Percentiles rank a stretch among this genome's conserved stretches.
These are phyloP conservation scores for Lasioglossum villosulum DNA, from an alignment of 2,888 invertebrate species.

Conservation along the genomic window DNA sequence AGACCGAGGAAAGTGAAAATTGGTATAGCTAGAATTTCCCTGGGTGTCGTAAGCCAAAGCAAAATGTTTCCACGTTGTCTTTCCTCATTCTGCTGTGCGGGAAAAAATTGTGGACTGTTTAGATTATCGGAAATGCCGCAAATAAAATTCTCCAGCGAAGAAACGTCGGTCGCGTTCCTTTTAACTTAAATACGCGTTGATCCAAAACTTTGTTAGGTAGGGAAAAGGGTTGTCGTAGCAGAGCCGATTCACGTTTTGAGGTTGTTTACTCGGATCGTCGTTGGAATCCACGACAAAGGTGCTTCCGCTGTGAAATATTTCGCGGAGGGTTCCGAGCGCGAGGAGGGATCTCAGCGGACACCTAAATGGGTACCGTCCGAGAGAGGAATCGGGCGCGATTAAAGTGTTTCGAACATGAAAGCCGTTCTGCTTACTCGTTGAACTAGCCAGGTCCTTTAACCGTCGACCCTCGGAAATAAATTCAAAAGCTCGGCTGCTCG, in stretches of 20 bases:
- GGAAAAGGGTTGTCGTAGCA: neutral
- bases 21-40: neutral
- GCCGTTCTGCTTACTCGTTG: neutral
- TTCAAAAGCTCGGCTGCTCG: constrained; percentile 14
- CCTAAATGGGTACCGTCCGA: constrained; percentile 30
- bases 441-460: constrained; percentile 39
- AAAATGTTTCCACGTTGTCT: neutral
- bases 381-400: constrained; percentile 43
- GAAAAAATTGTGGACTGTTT: neutral
- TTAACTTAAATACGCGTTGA: neutral
- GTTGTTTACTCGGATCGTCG: neutral
- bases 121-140: neutral
- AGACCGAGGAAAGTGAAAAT: constrained; percentile 1
- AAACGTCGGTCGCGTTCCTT: neutral
- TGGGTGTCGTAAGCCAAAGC: neutral
- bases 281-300: neutral
- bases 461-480: constrained; percentile 47
- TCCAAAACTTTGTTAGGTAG: neutral
- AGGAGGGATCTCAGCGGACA: constrained; percentile 17
- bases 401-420: constrained; percentile 56
- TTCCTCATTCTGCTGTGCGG: no score
- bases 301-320: neutral
- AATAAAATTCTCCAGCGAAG: neutral
- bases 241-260: neutral
- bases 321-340: neutral